Evolutionary conservation across 2,888 invertebrate species (phyloP).

Genomic region (Herminia tarsipennalis): DNA sequence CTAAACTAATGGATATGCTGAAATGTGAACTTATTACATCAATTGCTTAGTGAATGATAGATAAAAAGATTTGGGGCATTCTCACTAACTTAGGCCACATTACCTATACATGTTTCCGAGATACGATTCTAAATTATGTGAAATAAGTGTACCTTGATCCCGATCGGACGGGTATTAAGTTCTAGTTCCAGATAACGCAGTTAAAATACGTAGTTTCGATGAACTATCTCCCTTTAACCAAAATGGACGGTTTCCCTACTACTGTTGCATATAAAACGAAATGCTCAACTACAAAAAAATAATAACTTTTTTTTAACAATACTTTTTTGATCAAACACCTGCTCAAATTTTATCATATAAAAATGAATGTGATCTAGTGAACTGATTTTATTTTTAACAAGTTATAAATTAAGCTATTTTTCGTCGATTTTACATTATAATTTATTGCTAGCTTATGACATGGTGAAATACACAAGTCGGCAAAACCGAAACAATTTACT

Average conservation of each 20-base stretch:
- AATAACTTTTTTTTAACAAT: constrained; percentile 30
- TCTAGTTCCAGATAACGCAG: constrained; percentile 30
- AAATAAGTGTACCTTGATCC: constrained; percentile 42
- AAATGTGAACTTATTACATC: constrained; percentile 49
- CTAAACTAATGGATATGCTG: constrained; percentile 70
- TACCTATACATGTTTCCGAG: constrained; percentile 2
- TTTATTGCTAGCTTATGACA: no score
- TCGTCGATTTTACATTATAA: no score
- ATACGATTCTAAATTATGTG: constrained; percentile 14
- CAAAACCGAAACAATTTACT: no score
- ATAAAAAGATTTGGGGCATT: constrained; percentile 51
- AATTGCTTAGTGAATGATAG: constrained; percentile 49
- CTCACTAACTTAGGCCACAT: constrained; percentile 52
- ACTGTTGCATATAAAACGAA: constrained; percentile 30
- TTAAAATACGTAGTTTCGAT: constrained; percentile 27
- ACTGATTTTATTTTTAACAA: no score
- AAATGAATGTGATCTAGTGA: no score
- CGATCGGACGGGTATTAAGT: constrained; percentile 50
- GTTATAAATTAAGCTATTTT: no score
- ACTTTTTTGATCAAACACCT: constrained; percentile 22
- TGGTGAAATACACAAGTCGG: no score
- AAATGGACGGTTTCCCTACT: constrained; percentile 45
- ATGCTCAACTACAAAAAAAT: constrained; percentile 35
- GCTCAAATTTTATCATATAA: constrained; percentile 19
- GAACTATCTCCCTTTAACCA: constrained; percentile 35